Evolutionary conservation across 2,888 invertebrate species (phyloP).

Genomic region (Tanypteryx hageni): DNA sequence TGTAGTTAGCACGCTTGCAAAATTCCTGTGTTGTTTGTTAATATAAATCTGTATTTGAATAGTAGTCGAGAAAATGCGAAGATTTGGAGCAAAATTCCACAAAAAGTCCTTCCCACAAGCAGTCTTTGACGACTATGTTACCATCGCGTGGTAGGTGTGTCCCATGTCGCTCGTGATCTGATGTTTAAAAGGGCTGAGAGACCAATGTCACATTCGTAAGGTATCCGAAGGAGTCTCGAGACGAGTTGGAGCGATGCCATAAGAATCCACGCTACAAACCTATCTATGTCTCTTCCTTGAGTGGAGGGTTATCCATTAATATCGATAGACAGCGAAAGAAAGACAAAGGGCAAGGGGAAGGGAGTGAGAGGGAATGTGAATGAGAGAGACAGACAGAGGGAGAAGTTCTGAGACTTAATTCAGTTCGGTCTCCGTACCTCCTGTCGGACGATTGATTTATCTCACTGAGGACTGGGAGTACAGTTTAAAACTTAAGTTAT

Average conservation of each 20-base stretch:
- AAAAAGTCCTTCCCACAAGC: neutral
- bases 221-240: conserved; percentile 1
- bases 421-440: no score
- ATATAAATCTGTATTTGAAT: neutral
- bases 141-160: neutral
- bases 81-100: neutral
- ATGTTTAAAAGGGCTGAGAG: neutral
- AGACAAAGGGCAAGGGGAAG: neutral
- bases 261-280: neutral
- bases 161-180: neutral
- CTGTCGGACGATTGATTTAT: neutral
- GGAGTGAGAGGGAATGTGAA: neutral
- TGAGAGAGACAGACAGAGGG: no score
- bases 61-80: neutral
- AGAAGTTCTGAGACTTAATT: no score
- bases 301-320: neutral
- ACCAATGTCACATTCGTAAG: conserved; percentile 14
- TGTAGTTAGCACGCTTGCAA: neutral
- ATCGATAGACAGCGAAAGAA: neutral
- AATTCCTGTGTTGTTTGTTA: neutral
- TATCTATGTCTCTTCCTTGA: neutral
- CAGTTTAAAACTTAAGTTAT: neutral
- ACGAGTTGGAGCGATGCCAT: neutral
- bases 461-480: neutral
- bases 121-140: neutral